Evolutionary conservation across 2,888 invertebrate genomes (phyloP).

Genomic region (Falcaria lacertinaria): DNA sequence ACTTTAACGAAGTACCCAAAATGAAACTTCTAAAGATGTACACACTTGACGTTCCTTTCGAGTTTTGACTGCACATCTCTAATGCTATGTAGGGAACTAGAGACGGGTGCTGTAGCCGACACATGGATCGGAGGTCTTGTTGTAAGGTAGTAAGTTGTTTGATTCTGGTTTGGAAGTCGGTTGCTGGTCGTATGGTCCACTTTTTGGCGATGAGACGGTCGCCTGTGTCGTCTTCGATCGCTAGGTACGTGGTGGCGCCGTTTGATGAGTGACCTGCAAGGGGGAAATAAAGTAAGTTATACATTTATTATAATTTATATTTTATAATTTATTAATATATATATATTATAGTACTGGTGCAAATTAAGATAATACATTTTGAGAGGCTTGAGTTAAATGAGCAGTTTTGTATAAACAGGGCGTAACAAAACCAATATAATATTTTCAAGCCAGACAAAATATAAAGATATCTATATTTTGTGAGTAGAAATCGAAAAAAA

Average conservation of each 20-base stretch:
- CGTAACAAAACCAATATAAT: too few relatives aligned
- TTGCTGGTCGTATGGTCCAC: conserved; percentile 81
- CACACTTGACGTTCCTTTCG: conserved; percentile 63
- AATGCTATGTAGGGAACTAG: conserved; percentile 88
- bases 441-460: too few relatives aligned
- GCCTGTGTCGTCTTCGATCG: conserved; percentile 86
- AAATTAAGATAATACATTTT: too few relatives aligned
- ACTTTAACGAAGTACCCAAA: conserved; percentile 62
- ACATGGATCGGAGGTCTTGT: conserved; percentile 86
- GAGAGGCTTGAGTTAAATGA: too few relatives aligned
- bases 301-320: neutral
- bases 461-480: too few relatives aligned
- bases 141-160: conserved; percentile 84
- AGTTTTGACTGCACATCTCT: conserved; percentile 82
- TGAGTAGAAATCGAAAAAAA: too few relatives aligned
- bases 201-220: conserved; percentile 86
- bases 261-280: conserved; percentile 84
- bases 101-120: conserved; percentile 84
- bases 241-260: conserved; percentile 87
- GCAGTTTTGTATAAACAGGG: too few relatives aligned
- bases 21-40: conserved; percentile 87
- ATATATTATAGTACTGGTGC: too few relatives aligned
- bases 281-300: conserved; percentile 10
- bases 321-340: too few relatives aligned
- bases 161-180: conserved; percentile 63